Evolutionary conservation across 2,797 vertebrate genomes (phyloP).

Genomic region (Pseudochirops cupreus): DNA sequence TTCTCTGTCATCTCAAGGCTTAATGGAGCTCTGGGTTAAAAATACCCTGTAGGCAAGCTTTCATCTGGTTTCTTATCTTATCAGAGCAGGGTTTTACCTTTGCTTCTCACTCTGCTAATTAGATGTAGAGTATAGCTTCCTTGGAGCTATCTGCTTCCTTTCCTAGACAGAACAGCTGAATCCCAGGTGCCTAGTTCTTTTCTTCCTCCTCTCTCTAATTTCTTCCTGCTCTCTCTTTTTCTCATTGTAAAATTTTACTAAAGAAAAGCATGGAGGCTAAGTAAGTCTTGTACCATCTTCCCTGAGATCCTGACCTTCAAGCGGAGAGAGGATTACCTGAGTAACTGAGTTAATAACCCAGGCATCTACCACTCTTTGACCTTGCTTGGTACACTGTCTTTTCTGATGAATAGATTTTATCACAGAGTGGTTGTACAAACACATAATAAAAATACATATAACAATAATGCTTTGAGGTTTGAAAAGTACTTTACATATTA

Average conservation of each 20-base stretch:
- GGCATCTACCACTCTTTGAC: not conserved
- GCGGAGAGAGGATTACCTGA: not conserved
- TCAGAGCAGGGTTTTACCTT: not conserved
- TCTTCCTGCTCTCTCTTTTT: not conserved
- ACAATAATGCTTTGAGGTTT: not conserved
- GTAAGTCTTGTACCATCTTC: not conserved
- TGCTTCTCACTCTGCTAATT: not conserved
- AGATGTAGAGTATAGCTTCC: not conserved
- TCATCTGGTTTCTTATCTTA: not conserved
- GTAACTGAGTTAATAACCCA: not conserved
- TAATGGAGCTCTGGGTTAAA: conserved; percentile 6
- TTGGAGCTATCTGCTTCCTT: not conserved
- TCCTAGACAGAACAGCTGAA: not conserved
- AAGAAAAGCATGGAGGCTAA: not conserved
- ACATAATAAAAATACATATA: not conserved
- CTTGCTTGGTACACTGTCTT: not conserved
- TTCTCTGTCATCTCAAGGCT: conserved; percentile 4
- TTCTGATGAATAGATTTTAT: not conserved
- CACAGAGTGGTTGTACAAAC: not conserved
- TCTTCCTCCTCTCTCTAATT: not conserved
- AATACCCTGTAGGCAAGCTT: not conserved
- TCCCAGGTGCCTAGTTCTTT: not conserved
- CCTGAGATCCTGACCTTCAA: not conserved
- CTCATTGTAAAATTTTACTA: not conserved
- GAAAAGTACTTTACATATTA: not conserved